These are phyloP conservation scores for Neosilurus mollespiculum DNA, from an alignment of 2,797 vertebrate genomes.

Conservation along the genomic window DNA sequence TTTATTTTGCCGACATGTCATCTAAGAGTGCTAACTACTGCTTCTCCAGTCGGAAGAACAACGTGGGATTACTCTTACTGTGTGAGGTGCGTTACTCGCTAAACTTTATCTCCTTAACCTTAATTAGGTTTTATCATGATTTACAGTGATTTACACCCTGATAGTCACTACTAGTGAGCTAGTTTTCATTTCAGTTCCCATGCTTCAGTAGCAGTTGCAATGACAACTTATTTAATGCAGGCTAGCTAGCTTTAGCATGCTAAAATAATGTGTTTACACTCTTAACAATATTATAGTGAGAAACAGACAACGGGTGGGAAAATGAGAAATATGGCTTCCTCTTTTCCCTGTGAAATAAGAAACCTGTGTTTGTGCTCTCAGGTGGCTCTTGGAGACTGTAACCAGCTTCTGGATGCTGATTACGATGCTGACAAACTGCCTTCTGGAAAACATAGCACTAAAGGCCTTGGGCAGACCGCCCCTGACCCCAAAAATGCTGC, in stretches of 20 bases:
- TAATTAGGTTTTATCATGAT: background rate
- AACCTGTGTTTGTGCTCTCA: conserved; percentile 56
- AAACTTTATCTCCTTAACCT: background rate
- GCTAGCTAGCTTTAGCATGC: background rate
- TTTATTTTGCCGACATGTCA: conserved; percentile 94
- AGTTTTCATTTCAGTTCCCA: background rate
- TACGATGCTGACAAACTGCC: conserved; percentile 77
- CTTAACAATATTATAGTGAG: background rate
- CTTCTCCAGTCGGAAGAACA: conserved; percentile 75
- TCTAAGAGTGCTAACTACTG: conserved; percentile 94
- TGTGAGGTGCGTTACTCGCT: conserved; percentile 74
- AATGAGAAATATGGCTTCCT: background rate
- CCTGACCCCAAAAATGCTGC: conserved; percentile 72
- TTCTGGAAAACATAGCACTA: conserved; percentile 84
- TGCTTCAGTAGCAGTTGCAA: background rate
- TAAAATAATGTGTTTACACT: background rate
- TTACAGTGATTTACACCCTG: background rate
- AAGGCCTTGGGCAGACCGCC: conserved; percentile 82
- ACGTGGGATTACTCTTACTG: conserved; percentile 79
- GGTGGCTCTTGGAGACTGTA: conserved; percentile 87
- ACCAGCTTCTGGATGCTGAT: conserved; percentile 80
- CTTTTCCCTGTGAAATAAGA: background rate
- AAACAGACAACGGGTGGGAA: background rate
- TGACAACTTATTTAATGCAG: background rate
- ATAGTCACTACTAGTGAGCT: background rate